Percentiles rank a stretch among this genome's conserved stretches.
phyloP scores from a whole-genome alignment of 2,888 invertebrate genomes.

The Hedychridium roseum region DNA sequence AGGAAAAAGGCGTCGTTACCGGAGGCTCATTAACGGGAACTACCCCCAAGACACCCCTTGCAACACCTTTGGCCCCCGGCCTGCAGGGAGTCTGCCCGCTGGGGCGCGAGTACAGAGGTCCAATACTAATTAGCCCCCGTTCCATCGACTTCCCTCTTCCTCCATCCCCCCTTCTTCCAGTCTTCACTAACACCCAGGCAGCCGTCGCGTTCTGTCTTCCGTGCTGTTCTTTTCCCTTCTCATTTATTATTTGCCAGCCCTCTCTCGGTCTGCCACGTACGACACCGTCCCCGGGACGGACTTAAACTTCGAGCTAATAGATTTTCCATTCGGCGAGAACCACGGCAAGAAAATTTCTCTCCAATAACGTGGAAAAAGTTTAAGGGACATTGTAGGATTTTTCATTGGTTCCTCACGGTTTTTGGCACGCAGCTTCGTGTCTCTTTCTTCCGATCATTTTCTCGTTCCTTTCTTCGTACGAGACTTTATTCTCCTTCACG shows the following conservation, averaged over 20 bases:
- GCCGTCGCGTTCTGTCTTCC: constrained; percentile 9
- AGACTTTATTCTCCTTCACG: too few species aligned
- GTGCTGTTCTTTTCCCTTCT: constrained; percentile 4
- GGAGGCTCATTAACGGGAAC: constrained; percentile 58
- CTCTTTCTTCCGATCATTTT: too few species aligned
- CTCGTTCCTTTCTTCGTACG: too few species aligned
- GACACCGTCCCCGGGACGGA: too few species aligned
- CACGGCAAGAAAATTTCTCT: too few species aligned
- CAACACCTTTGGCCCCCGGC: constrained; percentile 43
- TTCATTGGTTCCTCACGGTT: too few species aligned
- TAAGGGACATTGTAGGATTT: too few species aligned
- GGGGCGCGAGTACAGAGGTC: constrained; percentile 29
- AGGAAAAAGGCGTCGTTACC: constrained; percentile 56
- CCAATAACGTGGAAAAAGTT: too few species aligned
- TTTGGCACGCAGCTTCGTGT: too few species aligned
- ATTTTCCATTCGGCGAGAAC: too few species aligned
- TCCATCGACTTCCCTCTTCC: constrained; percentile 26
- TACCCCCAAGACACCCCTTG: constrained; percentile 52
- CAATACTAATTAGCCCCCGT: constrained; percentile 50
- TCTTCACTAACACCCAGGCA: constrained; percentile 1
- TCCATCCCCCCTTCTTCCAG: constrained; percentile 9
- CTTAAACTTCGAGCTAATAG: too few species aligned
- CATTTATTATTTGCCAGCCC: constrained; percentile 1
- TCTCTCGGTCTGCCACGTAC: neutral
- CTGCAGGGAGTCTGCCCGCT: constrained; percentile 12